phyloP scores from a whole-genome alignment of 2,888 invertebrate genomes.

The Metalampra italica region DNA sequence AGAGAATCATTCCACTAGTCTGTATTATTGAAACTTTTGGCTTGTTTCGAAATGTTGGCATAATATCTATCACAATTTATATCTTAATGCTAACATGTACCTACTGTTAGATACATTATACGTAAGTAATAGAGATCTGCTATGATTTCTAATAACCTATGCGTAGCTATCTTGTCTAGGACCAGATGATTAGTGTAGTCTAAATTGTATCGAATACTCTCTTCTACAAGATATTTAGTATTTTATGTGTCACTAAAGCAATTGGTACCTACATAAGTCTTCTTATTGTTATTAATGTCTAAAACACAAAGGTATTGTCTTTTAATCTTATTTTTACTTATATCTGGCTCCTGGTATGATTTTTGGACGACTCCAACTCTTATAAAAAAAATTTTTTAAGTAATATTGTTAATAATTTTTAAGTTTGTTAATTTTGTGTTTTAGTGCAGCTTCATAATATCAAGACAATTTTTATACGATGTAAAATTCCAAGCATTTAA shows the following conservation, averaged over 20 bases:
- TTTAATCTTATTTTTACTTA: constrained; percentile 6
- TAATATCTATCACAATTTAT: constrained; percentile 1
- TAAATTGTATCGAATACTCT: constrained; percentile 8
- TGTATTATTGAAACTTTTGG: constrained; percentile 11
- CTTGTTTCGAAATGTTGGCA: constrained; percentile 4
- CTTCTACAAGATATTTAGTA: background rate
- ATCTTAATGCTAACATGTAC: background rate
- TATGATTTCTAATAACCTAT: constrained; percentile 64
- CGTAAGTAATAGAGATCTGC: constrained; percentile 42
- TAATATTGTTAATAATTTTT: constrained; percentile 14
- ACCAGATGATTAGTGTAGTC: constrained; percentile 6
- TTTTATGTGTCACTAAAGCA: too few species aligned
- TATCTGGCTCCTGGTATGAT: too few species aligned
- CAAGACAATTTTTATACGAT: background rate
- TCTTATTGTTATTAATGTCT: background rate
- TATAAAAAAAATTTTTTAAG: constrained; percentile 9
- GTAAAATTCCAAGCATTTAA: background rate
- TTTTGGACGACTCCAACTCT: too few species aligned
- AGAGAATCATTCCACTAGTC: constrained; percentile 44
- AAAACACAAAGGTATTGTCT: constrained; percentile 1
- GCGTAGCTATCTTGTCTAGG: constrained; percentile 21
- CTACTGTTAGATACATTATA: background rate
- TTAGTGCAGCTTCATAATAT: constrained; percentile 6
- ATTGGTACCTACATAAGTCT: too few species aligned
- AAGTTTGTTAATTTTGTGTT: constrained; percentile 6